phyloP scores from a whole-genome alignment of 2,797 vertebrate species.

The Orientallactaga sibirica region DNA sequence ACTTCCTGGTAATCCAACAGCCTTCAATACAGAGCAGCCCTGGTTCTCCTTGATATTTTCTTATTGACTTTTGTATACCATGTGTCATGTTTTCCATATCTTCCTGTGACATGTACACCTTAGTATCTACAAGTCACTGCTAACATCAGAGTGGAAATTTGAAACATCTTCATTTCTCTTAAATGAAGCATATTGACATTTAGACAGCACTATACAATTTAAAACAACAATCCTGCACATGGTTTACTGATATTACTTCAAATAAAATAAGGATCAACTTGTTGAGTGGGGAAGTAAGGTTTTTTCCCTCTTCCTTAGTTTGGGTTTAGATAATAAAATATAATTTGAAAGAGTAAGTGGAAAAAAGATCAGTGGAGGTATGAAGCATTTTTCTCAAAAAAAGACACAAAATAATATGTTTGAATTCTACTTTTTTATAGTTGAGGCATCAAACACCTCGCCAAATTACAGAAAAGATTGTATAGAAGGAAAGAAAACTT shows the following conservation, averaged over 20 bases:
- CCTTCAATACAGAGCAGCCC: not conserved
- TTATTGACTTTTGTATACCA: not conserved
- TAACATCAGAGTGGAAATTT: not conserved
- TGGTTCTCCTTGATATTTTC: not conserved
- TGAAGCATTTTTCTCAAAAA: not conserved
- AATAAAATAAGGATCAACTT: not conserved
- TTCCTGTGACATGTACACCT: not conserved
- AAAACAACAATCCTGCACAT: not conserved
- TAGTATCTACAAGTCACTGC: not conserved
- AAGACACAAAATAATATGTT: not conserved
- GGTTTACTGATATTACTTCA: not conserved
- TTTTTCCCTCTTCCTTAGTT: not conserved
- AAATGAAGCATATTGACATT: slow-evolving; percentile 32
- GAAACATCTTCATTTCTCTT: not conserved
- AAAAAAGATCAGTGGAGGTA: not conserved
- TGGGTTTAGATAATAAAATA: slow-evolving; percentile 17
- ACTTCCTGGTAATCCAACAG: not conserved
- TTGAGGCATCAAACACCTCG: not conserved
- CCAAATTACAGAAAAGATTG: not conserved
- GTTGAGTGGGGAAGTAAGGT: not conserved
- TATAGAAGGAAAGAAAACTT: not conserved
- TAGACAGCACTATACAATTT: not conserved
- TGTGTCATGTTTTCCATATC: not conserved
- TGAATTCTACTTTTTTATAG: not conserved
- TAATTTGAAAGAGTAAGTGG: not conserved